Base-by-base conservation (phyloP, 2,888 invertebrate genomes). In the Zeuzera pyrina region DNA sequence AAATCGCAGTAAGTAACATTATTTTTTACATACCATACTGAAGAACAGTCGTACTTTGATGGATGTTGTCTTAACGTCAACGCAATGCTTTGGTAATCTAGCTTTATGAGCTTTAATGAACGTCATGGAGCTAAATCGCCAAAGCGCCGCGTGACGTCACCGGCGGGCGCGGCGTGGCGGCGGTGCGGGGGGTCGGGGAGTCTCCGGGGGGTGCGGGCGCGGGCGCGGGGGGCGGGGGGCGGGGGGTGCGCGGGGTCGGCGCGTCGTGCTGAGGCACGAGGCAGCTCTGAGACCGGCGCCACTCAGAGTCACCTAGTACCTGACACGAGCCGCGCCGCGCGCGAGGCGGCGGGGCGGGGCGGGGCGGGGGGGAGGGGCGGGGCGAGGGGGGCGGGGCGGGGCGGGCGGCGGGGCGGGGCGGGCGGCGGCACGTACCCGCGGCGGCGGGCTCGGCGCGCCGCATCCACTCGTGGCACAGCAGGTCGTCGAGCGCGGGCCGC, bases 301-400 rank as follows among this genome's bases (percentile, higher is more conserved):
- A 84, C 88, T 91, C 91, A 91, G 91, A 91, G 91, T 91, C 91
- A 91, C 91, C 90, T 88, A 91, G 91, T 91, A 91, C 91, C 91
- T 91, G 91, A 88, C 79, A 84, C 74, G 76, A 76, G 72, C 39
- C 69, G 66, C 36, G 38, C 31, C 34, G 41, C 31, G 19, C 29
- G n/a, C 68, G 42, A 74, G 69, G 69, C 86, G 12, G 32, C 39
- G 30, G 28, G 36, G 37, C 31, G 24, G 29, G 39, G 42, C 28
- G 36, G 36, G 36, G 38, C 41, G 33, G 19, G 5, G 19, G 5
- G 19, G 5, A 8, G 5, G 5, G 5, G 19, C n/a, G n/a, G 19
- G 5, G 19, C 8, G 19, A 7, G 19, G 5, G 5, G 5, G 19
- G 1, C 10, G 27, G 31, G 12, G 22, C 12, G 15, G 29, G 11